Evolutionary conservation across 2,888 invertebrate genomes (phyloP), one percentile per base, ranked within the genome.

Genomic region (Lacanobia wlatinum): DNA sequence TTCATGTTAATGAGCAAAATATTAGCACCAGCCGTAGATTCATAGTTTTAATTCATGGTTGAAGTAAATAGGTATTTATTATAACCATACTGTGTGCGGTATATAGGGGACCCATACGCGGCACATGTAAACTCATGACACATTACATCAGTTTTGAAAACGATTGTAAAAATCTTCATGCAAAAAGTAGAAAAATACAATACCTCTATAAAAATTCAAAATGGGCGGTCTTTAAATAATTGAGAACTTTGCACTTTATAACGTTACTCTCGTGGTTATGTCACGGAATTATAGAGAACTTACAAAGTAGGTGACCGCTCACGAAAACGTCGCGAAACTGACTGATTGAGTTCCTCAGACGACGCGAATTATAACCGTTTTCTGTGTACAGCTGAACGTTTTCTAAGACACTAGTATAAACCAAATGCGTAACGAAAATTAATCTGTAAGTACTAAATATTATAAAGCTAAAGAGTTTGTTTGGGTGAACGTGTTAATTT

Each of bases 311-410:
- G 46, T 21, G 23, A 71, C 76, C 73, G 70, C 46, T 64, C 78
- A 65, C 80, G 59, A 7, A 53, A 74, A 74, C 73, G 63, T 28
- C 83, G 69, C 76, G 74, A 60, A 66, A 66, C 55, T 18, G 70
- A 84, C 84, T 84, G 84, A 78, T 68, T 63, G 62, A 43, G 34
- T 23, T 56, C 18, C 34, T 14, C 21, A 62, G 18, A 23, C 34
- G 70, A 40, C 67, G 56, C 43, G 58, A 65, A 63, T 61, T 83
- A 84, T 80, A 84, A 84, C 78, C 63, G 78, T 74, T 34, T 46
- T 55, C 58, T 28, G 52, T 70, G 63, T 40, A 72, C 63, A 56
- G 62, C 65, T 48, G 50, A 73, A 78, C 69, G 72, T 62, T 72
- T 67, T 76, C 68, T 8, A 68, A 43, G 66, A 63, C 52, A 59